Evolutionary conservation across 53 echinoderm and acorn worm species (phyloP), one percentile per base, ranked within the genome.

Genomic region (Apostichopus leukothele): DNA sequence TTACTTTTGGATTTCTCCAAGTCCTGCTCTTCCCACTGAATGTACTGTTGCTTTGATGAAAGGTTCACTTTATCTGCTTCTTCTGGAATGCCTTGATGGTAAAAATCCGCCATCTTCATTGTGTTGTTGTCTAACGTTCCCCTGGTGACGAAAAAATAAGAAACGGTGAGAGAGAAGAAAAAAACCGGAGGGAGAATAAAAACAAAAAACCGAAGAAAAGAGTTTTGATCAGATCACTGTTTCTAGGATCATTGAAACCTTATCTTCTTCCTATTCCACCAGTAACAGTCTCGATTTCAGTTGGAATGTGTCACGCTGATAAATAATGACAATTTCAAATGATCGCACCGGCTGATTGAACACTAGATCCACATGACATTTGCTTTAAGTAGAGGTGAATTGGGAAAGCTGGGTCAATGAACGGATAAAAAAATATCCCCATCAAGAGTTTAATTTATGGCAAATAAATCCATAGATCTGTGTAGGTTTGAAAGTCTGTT

Each of bases 71-170:
- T 60, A 16, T 74, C 86, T 52, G 86, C 25, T 54, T 86, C 86
- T 66, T 84, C 84, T 51, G 86, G 86, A 73, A 86, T 86, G 74
- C 73, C 74, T 73, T 86, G 86, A 9, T 84, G 75, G 81, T 80
- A 52, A 53, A 51, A 50, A 74, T 71, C 71, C 51, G 16, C 86
- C 73, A 74, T 86, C 74, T 86, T 86, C 86, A 86, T 86, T n/a
- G 74, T 86, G 74, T 74, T 86, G 74, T 74, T 86, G 73, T 86
- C 86, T 7, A 86, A 54, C 9, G 86, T 86, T 86, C 86, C 86
- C 86, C 86, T 86, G 74, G 51, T 67, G 84, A 84, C 75, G 39
- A 50, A 80, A 52, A 52, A 26, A 39, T 39, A 39, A 80, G 54
- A 80, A 51, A 52, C 18, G 50, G 39, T 14, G 9, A 6, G 19